These are phyloP conservation scores for Gadopsis bispinosus DNA, from an alignment of 2,797 vertebrate genomes.

Conservation along the genomic window DNA sequence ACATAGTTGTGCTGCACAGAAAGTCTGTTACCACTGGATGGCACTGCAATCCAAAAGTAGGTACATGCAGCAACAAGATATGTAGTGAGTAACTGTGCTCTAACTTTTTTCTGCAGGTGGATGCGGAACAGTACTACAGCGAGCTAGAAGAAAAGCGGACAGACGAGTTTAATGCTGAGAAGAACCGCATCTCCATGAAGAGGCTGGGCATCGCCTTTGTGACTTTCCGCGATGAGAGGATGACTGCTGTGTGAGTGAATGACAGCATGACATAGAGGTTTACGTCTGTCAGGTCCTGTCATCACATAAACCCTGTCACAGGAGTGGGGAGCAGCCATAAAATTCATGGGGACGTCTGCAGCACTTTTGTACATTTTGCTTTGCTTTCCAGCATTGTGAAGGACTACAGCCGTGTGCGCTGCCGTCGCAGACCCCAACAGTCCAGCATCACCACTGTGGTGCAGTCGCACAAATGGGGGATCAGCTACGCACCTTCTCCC, in stretches of 20 bases:
- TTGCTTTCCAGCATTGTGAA: slow-evolving; percentile 88
- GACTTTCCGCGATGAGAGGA: slow-evolving; percentile 94
- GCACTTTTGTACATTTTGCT: background rate
- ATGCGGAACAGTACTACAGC: slow-evolving; percentile 97
- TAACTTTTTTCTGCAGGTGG: slow-evolving; percentile 86
- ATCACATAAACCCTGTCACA: slow-evolving; percentile 31
- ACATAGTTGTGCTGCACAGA: slow-evolving; percentile 46
- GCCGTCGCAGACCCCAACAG: slow-evolving; percentile 89
- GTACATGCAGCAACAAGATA: background rate
- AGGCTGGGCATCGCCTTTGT: slow-evolving; percentile 93
- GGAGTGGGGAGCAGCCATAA: background rate
- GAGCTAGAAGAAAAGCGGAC: slow-evolving; percentile 97
- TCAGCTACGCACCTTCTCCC: slow-evolving; percentile 91
- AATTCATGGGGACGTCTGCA: background rate
- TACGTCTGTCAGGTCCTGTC: slow-evolving; percentile 24
- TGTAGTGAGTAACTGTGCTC: slow-evolving; percentile 19
- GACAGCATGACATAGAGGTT: slow-evolving; percentile 18
- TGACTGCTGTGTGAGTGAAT: slow-evolving; percentile 92
- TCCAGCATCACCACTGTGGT: slow-evolving; percentile 94
- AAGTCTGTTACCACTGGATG: slow-evolving; percentile 79
- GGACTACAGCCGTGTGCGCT: slow-evolving; percentile 87
- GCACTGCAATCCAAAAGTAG: slow-evolving; percentile 76
- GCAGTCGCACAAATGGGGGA: slow-evolving; percentile 90
- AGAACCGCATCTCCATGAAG: slow-evolving; percentile 91
- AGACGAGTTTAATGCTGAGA: slow-evolving; percentile 96